These are phyloP conservation scores for Poecilus cupreus DNA, from an alignment of 2,888 invertebrate genomes.

Conservation along the genomic window DNA sequence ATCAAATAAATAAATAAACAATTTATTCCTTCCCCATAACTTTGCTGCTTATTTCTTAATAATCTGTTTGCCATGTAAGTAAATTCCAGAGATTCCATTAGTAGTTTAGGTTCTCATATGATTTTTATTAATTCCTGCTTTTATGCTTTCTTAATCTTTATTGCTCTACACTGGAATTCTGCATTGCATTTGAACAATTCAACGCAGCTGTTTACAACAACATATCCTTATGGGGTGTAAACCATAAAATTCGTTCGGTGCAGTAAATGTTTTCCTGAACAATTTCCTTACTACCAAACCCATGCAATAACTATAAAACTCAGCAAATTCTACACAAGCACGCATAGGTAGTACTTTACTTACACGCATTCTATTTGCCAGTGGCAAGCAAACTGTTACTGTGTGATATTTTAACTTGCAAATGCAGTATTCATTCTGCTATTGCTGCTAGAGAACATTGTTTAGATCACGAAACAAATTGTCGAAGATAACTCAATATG, in stretches of 20 bases:
- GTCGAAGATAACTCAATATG: no score
- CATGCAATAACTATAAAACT: slow-evolving; percentile 25
- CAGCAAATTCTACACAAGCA: background rate
- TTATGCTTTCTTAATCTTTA: background rate
- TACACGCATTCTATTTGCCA: background rate
- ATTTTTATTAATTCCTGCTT: background rate
- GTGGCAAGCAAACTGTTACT: background rate
- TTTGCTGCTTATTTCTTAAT: background rate
- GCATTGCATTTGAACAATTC: slow-evolving; percentile 1
- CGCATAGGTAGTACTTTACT: slow-evolving; percentile 10
- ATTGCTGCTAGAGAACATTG: no score
- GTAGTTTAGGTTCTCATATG: background rate
- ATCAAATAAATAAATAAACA: background rate
- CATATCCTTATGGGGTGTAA: slow-evolving; percentile 17
- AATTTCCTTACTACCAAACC: slow-evolving; percentile 26
- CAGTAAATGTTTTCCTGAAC: slow-evolving; percentile 3
- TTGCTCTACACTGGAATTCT: background rate
- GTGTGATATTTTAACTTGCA: no score
- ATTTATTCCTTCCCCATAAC: no score
- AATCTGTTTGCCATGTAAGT: no score
- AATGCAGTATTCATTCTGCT: no score
- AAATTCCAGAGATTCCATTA: no score
- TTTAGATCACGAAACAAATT: no score
- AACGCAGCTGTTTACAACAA: background rate
- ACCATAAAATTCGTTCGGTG: slow-evolving; percentile 18